Conservation (phyloP, 2,888 invertebrate species). For the Drepana falcataria region DNA sequence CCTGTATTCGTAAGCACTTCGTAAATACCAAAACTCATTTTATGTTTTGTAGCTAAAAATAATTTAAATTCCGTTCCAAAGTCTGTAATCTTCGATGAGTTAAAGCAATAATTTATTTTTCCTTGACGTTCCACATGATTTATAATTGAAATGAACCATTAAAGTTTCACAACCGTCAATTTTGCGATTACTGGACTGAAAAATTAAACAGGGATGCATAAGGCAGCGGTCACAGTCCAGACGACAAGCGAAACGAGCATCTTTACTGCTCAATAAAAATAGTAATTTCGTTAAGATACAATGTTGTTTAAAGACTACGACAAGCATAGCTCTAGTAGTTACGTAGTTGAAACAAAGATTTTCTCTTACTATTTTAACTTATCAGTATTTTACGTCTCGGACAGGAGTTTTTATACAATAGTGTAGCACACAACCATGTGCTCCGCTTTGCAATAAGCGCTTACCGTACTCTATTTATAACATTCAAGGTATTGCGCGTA, state of each 20-base stretch:
- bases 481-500: no score
- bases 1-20: no score
- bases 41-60: no score
- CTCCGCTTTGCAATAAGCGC: no score
- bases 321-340: not conserved
- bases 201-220: conserved; percentile 5
- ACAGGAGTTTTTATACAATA: no score
- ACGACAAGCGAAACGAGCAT: not conserved
- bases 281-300: conserved; percentile 3
- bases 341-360: conserved; percentile 1
- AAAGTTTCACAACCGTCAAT: conserved; percentile 4
- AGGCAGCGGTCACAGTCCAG: not conserved
- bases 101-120: no score
- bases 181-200: conserved; percentile 7
- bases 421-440: no score
- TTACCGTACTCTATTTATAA: no score
- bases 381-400: no score
- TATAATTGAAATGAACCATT: not conserved
- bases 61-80: no score
- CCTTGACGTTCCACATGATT: not conserved
- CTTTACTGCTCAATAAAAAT: conserved; percentile 1
- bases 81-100: no score
- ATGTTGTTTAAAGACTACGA: conserved; percentile 2
- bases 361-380: not conserved
- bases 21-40: no score